Base-by-base conservation (phyloP, 2,797 vertebrate species). In the Sciaenops ocellatus region DNA sequence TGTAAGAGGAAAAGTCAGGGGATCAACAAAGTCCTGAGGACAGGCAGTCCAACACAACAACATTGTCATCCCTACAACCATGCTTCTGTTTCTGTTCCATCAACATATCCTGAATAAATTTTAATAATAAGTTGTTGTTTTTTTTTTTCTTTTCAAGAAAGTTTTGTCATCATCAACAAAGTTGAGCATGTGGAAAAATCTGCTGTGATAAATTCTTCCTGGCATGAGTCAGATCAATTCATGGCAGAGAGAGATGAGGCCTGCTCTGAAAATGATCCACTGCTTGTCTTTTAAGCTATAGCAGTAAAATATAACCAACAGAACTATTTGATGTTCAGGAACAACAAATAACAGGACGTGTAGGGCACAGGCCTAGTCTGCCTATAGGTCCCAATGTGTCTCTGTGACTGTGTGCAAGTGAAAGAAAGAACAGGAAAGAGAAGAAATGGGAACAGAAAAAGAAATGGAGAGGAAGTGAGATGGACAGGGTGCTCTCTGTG, bases 371-470 rank as follows among this genome's bases (percentile, higher is more conserved):
- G 28, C 54, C 38, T 59, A 7, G 22, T 64, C 28, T 72, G 34
- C 55, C 52, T 50, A 51, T 30, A 64, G 56, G 59, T 65, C 74
- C 60, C 54, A 57, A 47, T 69, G 57, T 74, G 42, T 76, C 9
- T 24, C 12, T 73, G 56, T 73, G 34, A 13, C 47, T 64, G 28
- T 86, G 61, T 69, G 30, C 18, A 69, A 69, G 68, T 52, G 68
- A 74, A 72, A 74, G 64, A 71, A 63, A 60, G 76, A 85, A 80
- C 73, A 60, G 62, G 75, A 56, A 51, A 52, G 60, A 69, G 60
- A 72, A 76, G 68, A 73, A 82, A 89, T 70, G 73, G 67, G 57
- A 89, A 86, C 78, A 84, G 62, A 78, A 54, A 86, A 84, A 82
- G 70, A 83, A 89, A 84, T 82, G 24, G 51, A 71, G 74, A 72